Evolutionary conservation across 2,797 vertebrate genomes (phyloP), one percentile per base, ranked within the genome.

Genomic region (Diplodus sargus): DNA sequence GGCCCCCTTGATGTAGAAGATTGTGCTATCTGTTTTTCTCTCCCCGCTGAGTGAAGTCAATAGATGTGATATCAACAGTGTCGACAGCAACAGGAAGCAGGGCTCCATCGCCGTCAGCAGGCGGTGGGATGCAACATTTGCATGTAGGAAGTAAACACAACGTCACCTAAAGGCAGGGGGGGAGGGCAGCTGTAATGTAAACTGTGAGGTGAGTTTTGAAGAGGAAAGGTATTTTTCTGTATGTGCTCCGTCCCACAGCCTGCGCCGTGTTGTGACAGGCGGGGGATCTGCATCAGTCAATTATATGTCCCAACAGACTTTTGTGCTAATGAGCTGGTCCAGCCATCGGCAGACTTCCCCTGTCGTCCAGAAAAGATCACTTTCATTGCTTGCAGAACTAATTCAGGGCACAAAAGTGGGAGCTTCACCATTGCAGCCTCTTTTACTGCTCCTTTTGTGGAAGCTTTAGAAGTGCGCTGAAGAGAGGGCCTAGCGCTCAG

Each of bases 301-400:
- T 99, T 99, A 99, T 98, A 97, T 96, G 90, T 97, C 97, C 97
- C 96, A 97, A 97, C 98, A 98, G 97, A 97, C 96, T 96, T 97
- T 97, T 98, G 97, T 99, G 98, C 97, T 99, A 99, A 99, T 99
- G 98, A 99, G 98, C 95, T 94, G 95, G 95, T 96, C 94, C 96
- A 96, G 97, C 97, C 97, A 98, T 98, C 97, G 97, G 96, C 96
- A 97, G 98, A 99, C 98, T 98, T 99, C 97, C 97, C 97, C 97
- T 97, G 97, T 98, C 96, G 96, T 96, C 96, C 97, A 97, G 96
- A 97, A 98, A 99, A 99, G 98, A 99, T 99, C 98, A 99, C 98
- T 99, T 99, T 99, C 98, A 99, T 97, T 98, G 97, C 98, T 98
- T 97, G 98, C 98, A 99, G 97, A 99, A 99, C 98, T 99, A 99